These are phyloP conservation scores for Hoplostethus atlanticus DNA, from an alignment of 2,797 vertebrate genomes.

Conservation along the genomic window DNA sequence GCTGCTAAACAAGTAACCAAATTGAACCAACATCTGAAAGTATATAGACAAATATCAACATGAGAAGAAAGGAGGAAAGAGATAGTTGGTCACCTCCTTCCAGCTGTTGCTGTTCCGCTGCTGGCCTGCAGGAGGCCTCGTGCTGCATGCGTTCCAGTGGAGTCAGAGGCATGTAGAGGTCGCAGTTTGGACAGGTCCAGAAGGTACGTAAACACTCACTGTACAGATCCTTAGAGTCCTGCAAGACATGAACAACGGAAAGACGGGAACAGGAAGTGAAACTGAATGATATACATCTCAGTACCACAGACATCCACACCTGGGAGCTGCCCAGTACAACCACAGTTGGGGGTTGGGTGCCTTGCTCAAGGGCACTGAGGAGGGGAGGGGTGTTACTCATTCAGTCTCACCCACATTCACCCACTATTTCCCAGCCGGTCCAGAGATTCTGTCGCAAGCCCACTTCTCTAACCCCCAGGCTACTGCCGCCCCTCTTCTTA, in stretches of 20 bases:
- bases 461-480: no score
- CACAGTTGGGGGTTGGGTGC: no score
- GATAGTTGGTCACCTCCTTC: constrained; percentile 65
- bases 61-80: neutral
- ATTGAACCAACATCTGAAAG: neutral
- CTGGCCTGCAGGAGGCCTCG: constrained; percentile 83
- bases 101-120: constrained; percentile 64
- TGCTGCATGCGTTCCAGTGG: constrained; percentile 93
- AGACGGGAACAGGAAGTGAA: no score
- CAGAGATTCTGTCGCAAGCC: no score
- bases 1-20: neutral
- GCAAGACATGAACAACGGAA: neutral
- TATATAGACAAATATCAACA: neutral
- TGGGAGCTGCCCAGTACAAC: no score
- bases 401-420: no score
- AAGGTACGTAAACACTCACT: constrained; percentile 93
- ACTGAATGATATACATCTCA: no score
- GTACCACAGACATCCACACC: no score
- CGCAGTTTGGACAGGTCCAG: constrained; percentile 93
- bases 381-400: no score
- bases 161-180: constrained; percentile 91
- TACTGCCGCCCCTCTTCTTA: no score
- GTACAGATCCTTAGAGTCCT: constrained; percentile 91
- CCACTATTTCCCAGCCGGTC: no score
- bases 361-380: no score